phyloP scores from a whole-genome alignment of 2,797 vertebrate species.

The Chiroxiphia lanceolata region DNA sequence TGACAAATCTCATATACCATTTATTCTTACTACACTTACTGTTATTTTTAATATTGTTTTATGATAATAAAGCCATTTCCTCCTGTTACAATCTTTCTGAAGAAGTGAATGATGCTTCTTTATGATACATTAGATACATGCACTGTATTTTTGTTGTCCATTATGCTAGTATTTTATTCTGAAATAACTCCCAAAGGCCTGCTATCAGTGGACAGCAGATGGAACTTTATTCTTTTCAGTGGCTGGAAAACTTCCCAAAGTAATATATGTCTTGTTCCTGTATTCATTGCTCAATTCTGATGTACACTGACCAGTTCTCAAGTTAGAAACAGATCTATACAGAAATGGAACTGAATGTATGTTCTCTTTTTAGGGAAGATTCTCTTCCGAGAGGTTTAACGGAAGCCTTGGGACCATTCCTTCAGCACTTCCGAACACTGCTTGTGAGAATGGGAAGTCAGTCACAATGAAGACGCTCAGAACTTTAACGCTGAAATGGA shows the following conservation, averaged over 20 bases:
- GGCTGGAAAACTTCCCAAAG: slow-evolving; percentile 30
- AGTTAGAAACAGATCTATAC: slow-evolving; percentile 46
- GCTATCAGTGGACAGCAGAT: not conserved
- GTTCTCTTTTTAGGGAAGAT: slow-evolving; percentile 54
- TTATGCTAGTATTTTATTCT: not conserved
- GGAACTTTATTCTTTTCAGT: slow-evolving; percentile 25
- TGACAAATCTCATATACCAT: not conserved
- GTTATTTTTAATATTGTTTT: not conserved
- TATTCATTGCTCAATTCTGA: slow-evolving; percentile 56
- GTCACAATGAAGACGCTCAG: not conserved
- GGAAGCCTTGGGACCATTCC: not conserved
- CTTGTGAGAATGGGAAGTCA: not conserved
- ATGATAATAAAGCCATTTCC: not conserved
- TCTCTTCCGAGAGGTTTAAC: slow-evolving; percentile 10
- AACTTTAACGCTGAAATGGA: slow-evolving; percentile 7
- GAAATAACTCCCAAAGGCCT: not conserved
- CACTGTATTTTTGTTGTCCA: not conserved
- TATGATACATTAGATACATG: not conserved
- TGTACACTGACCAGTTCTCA: slow-evolving; percentile 33
- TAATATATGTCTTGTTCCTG: slow-evolving; percentile 9
- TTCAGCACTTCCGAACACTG: not conserved
- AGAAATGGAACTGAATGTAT: slow-evolving; percentile 32
- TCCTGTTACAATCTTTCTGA: not conserved
- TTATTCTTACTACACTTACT: not conserved
- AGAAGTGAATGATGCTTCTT: not conserved